phyloP scores from a whole-genome alignment of 2,113 vertebrate genomes.

The Misgurnus anguillicaudatus region DNA sequence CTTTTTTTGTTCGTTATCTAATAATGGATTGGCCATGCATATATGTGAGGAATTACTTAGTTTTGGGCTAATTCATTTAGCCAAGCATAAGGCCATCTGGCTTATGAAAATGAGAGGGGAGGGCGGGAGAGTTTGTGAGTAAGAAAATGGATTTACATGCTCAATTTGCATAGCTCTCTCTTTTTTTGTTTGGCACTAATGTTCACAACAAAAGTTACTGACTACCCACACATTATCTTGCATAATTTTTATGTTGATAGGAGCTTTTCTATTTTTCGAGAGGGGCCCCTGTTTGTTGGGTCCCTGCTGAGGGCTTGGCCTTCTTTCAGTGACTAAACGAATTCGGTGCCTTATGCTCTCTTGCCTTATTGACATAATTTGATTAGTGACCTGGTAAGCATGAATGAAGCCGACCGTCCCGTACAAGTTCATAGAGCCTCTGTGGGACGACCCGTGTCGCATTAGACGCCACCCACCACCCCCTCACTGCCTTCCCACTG shows the following conservation, averaged over 20 bases:
- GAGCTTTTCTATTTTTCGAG: slow-evolving; percentile 59
- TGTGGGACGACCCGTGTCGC: slow-evolving; percentile 62
- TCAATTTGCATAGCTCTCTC: slow-evolving; percentile 62
- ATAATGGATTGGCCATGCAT: slow-evolving; percentile 63
- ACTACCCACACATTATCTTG: slow-evolving; percentile 65
- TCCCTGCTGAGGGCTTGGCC: slow-evolving; percentile 57
- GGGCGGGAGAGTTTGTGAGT: slow-evolving; percentile 36
- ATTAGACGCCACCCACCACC: slow-evolving; percentile 56
- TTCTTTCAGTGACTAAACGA: slow-evolving; percentile 68
- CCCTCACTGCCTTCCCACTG: slow-evolving; percentile 47
- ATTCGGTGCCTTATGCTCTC: slow-evolving; percentile 68
- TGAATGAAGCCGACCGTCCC: slow-evolving; percentile 68
- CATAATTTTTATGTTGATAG: slow-evolving; percentile 59
- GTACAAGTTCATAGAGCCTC: slow-evolving; percentile 66
- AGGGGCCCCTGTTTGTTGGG: slow-evolving; percentile 61
- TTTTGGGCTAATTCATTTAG: slow-evolving; percentile 68
- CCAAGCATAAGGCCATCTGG: slow-evolving; percentile 74
- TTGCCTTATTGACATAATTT: slow-evolving; percentile 73
- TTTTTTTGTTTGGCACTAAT: slow-evolving; percentile 60
- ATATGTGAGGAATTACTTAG: slow-evolving; percentile 66
- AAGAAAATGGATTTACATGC: slow-evolving; percentile 61
- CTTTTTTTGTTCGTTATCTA: slow-evolving; percentile 54
- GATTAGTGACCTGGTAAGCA: slow-evolving; percentile 76
- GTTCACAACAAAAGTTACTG: slow-evolving; percentile 67
- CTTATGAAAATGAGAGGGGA: slow-evolving; percentile 50